Evolutionary conservation across 2,797 vertebrate species (phyloP), one percentile per base, ranked within the genome.

Genomic region (Parambassis ranga): DNA sequence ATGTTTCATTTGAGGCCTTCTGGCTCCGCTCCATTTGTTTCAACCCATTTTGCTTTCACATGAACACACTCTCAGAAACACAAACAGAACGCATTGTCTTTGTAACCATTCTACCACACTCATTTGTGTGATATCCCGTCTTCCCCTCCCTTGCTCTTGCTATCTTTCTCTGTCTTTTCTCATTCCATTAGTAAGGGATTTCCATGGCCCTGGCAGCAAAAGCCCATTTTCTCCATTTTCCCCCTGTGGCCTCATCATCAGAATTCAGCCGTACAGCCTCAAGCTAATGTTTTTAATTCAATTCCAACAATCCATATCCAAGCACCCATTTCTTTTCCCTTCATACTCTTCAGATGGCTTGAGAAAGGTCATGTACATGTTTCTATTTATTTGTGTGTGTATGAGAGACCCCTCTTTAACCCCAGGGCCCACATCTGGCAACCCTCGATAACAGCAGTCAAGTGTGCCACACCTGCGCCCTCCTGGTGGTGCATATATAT

Each of bases 171-270:
- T 81, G 67, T 81, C 69, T 75, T 64, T 75, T 77, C 85, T 86
- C 91, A 83, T 90, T 90, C 90, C 89, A 90, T 93, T 87, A 90
- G 87, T 87, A 70, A 46, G 87, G 73, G 89, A 91, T 77, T 63
- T 85, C 87, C 69, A 76, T 87, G 81, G 72, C 82, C 43, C 50
- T 61, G 73, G 72, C 80, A 81, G 85, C 82, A 82, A 75, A 88
- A 65, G 69, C 69, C 78, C 80, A 90, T 91, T 90, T 91, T 90
- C 83, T 81, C 7, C 75, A 78, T 77, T 66, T 57, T 62, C 82
- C 85, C 62, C 60, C 62, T 49, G 89, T 82, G 79, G 85, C 37
- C 44, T 85, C 57, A 82, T 85, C 42, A 79, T 82, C 24, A 67
- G 79, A 84, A 87, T 84, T 79, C 89, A 63, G 44, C 36, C 23